Base-by-base conservation (phyloP, 92 coral and sea anemone genomes). In the Desmophyllum pertusum region DNA sequence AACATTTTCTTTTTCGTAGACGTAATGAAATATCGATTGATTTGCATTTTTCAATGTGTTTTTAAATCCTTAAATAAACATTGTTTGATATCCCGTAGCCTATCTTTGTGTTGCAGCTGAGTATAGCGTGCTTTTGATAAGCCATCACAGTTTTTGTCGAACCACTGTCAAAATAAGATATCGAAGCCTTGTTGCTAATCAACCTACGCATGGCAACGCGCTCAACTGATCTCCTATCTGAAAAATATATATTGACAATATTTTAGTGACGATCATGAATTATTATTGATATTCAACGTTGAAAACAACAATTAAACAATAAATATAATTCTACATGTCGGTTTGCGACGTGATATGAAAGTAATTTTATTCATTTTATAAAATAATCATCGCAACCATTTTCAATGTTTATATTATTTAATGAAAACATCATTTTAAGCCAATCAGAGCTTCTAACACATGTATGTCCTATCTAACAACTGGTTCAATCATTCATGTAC, bases 1-100 rank as follows among this genome's bases (percentile, higher is more conserved):
- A 21, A 65, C 41, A 19, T 10, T 30, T 23, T 65, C 11, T 23
- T 15, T 21, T 38, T 43, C 29, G 30, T 11, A 21, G n/a, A 11
- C 57, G 45, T n/a, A 55, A 77, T 38, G 41, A 50, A 57, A 57
- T 36, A 30, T 33, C 19, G 35, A 68, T 66, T 80, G 38, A 80
- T 80, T 80, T 80, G 77, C 84, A 80, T 80, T 80, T 80, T 69
- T 29, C 36, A 70, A 36, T 41, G 0, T 48, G 25, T 21, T 35
- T 80, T 50, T 50, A n/a, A 50, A 80, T 46, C 35, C 66, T 23
- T 67, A 80, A 68, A 51, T 80, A 67, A 79, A 80, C 84, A 80
- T 25, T 38, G 48, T 38, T 23, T 67, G 66, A 80, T 68, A 39
- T 51, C 76, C 70, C 61, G 38, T 31, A 19, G 59, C n/a, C 57